Conservation (phyloP, 2,113 vertebrate genomes). For the Vicugna pacos region DNA sequence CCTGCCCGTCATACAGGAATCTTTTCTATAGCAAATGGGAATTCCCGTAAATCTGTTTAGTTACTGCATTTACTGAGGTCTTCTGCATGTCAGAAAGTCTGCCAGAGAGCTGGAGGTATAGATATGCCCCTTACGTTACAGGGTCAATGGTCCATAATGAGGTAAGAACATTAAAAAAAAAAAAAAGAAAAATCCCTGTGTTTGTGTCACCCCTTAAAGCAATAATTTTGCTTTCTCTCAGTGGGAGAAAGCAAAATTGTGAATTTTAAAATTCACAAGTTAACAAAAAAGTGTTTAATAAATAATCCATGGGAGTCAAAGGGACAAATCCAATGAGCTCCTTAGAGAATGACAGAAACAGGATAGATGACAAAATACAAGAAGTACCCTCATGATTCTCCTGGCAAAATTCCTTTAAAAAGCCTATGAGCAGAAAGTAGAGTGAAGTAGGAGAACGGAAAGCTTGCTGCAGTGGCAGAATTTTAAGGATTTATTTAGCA, state of each 20-base stretch:
- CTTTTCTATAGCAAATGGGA: neutral
- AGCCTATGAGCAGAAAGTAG: slow-evolving; percentile 43
- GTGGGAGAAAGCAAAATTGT: neutral
- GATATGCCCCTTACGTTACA: neutral
- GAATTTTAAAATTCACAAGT: neutral
- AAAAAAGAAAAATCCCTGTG: neutral
- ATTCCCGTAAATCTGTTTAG: neutral
- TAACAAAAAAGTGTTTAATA: slow-evolving; percentile 49
- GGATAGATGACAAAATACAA: slow-evolving; percentile 52
- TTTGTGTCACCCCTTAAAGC: neutral
- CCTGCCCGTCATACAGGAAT: neutral
- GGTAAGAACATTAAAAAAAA: neutral
- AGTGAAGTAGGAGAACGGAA: neutral
- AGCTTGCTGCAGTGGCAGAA: slow-evolving; percentile 60
- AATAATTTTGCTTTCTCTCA: slow-evolving; percentile 44
- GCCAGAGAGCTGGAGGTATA: neutral
- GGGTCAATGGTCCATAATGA: neutral
- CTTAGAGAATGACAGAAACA: slow-evolving; percentile 30
- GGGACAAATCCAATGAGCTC: neutral
- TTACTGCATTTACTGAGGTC: neutral
- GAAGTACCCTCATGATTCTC: neutral
- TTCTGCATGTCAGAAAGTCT: neutral
- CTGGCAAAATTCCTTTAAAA: slow-evolving; percentile 61
- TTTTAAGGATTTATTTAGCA: slow-evolving; percentile 72
- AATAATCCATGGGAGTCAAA: slow-evolving; percentile 60